Conservation (phyloP, 2,888 invertebrate species). For the Penaeus monodon region DNA sequence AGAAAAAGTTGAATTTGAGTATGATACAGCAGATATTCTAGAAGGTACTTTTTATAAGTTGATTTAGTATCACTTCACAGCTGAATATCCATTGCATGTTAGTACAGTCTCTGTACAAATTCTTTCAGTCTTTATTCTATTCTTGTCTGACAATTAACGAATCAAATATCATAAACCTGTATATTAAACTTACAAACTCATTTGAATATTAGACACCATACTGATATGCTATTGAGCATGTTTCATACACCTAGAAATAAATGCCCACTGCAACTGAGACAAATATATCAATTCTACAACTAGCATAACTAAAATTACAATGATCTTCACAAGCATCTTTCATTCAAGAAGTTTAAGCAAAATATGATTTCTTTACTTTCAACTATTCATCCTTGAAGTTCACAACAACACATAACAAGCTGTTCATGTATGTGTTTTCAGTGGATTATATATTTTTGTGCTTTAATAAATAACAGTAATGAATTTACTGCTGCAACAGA, state of each 20-base stretch:
- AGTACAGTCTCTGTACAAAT: too few species aligned
- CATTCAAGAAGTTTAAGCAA: slow-evolving; percentile 7
- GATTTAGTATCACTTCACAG: too few species aligned
- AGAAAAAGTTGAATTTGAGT: too few species aligned
- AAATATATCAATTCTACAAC: slow-evolving; percentile 15
- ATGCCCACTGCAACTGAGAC: slow-evolving; percentile 41
- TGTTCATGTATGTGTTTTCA: slow-evolving; percentile 23
- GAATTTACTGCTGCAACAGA: too few species aligned
- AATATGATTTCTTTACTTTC: not conserved
- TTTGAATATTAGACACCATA: not conserved
- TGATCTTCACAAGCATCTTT: slow-evolving; percentile 16
- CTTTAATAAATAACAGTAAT: too few species aligned
- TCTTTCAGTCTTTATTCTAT: too few species aligned
- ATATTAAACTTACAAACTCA: too few species aligned
- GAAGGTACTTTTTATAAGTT: too few species aligned
- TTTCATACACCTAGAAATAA: slow-evolving; percentile 32
- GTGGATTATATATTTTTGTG: not conserved
- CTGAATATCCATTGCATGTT: too few species aligned
- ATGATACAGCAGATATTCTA: too few species aligned
- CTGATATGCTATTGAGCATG: slow-evolving; percentile 34
- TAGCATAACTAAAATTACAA: slow-evolving; percentile 20
- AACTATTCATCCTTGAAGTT: slow-evolving; percentile 10
- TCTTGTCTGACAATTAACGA: too few species aligned
- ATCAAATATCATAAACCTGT: too few species aligned
- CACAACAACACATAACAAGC: slow-evolving; percentile 22